phyloP scores from a whole-genome alignment of 2,113 vertebrate genomes.

The Antennarius striatus region DNA sequence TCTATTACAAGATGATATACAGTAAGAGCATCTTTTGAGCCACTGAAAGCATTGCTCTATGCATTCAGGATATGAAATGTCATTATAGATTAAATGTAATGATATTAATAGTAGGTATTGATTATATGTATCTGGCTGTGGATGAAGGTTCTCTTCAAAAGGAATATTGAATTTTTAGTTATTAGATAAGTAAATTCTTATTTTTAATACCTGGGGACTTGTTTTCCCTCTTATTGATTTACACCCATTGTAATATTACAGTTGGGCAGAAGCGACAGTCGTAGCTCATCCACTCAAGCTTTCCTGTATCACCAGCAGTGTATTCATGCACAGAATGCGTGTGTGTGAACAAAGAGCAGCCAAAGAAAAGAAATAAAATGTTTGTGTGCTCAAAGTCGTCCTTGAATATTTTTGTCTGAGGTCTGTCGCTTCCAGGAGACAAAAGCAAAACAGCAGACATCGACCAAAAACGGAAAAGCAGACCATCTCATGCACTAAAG shows the following conservation, averaged over 20 bases:
- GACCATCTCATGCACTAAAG: slow-evolving; percentile 18
- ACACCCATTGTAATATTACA: background rate
- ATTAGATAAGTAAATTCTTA: background rate
- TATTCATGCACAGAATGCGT: background rate
- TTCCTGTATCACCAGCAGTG: background rate
- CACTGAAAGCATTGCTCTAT: slow-evolving; percentile 14
- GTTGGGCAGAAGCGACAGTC: background rate
- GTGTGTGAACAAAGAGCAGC: slow-evolving; percentile 44
- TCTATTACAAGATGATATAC: too few species aligned
- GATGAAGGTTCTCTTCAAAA: too few species aligned
- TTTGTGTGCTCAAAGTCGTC: slow-evolving; percentile 25
- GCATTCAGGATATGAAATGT: background rate
- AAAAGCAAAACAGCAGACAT: slow-evolving; percentile 24
- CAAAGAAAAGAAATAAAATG: slow-evolving; percentile 22
- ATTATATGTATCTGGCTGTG: background rate
- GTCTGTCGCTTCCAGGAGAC: slow-evolving; percentile 26
- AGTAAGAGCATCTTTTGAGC: too few species aligned
- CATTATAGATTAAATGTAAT: slow-evolving; percentile 7
- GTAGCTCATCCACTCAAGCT: background rate
- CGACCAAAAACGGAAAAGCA: slow-evolving; percentile 9
- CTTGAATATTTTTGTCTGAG: slow-evolving; percentile 42
- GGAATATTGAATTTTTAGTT: too few species aligned
- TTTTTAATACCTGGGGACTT: background rate
- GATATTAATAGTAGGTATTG: background rate
- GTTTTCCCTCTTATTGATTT: background rate